Evolutionary conservation across 2,888 invertebrate genomes (phyloP), one percentile per base, ranked within the genome.

Genomic region (Teleiodes luculella): DNA sequence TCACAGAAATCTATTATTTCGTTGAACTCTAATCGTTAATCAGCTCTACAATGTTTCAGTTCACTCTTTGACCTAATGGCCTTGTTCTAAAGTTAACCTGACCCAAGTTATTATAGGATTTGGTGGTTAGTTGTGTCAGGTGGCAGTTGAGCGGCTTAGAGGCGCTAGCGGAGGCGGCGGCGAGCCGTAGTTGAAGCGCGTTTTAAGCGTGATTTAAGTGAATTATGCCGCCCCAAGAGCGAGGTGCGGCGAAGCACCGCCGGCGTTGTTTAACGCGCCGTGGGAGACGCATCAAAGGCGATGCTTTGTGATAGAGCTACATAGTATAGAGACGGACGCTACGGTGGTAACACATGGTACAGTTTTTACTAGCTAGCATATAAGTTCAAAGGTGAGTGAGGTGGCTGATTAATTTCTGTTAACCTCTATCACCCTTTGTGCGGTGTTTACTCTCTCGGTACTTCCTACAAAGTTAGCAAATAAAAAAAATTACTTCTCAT

Each of bases 121-220:
- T 47, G 47, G 5, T n/a, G 14, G 24, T 24, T 28, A 7, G 14
- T 47, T 16, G 31, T 16, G 18, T 41, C 18, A 11, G 10, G 7
- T 41, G 18, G 18, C 18, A 11, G 10, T 1, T 41, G 39, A 41
- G 20, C 39, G 18, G 39, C 11, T 41, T 35, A n/a, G 20, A 41
- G 18, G 39, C 39, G 18, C 11, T 57, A 57, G 57, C 59, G 60
- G 68, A 67, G 63, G 67, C 74, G 73, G 68, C 70, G 70, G 70
- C 71, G 74, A 75, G 74, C 68, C 71, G 70, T 78, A 13, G 33
- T 33, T 47, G 14, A 33, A 30, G 47, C 47, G 45, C 20, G 76
- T 76, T 76, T 79, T 76, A 74, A 78, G 81, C 76, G 72, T 76
- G 78, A 80, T 77, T 80, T 83, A 84, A 86, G 80, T 84, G 85